These are phyloP conservation scores for Sciurus carolinensis DNA, from an alignment of 2,797 vertebrate species.

Conservation along the genomic window DNA sequence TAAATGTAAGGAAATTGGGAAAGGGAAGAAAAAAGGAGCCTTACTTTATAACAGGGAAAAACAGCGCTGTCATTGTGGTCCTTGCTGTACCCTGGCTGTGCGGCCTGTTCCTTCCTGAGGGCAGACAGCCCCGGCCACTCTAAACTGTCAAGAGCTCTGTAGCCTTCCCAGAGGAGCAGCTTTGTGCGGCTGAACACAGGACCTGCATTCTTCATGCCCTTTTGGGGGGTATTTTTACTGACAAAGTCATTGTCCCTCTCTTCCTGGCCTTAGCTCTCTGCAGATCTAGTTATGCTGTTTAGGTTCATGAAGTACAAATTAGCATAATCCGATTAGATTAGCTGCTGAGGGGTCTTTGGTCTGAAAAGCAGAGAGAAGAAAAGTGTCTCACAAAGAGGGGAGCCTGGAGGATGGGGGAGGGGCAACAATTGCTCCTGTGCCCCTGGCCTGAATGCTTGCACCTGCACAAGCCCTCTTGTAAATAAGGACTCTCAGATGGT, in stretches of 20 bases:
- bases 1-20: neutral
- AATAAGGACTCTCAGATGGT: constrained; percentile 92
- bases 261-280: constrained; percentile 84
- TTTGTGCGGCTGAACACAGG: constrained; percentile 87
- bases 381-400: constrained; percentile 95
- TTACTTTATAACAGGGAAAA: constrained; percentile 24
- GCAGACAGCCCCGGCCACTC: constrained; percentile 84
- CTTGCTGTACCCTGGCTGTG: neutral
- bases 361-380: constrained; percentile 91
- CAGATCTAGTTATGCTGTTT: constrained; percentile 92
- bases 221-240: constrained; percentile 82
- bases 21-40: neutral
- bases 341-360: constrained; percentile 85
- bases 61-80: constrained; percentile 72
- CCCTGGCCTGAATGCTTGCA: constrained; percentile 92
- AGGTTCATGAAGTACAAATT: constrained; percentile 99
- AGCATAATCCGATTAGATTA: constrained; percentile 99
- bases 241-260: constrained; percentile 84
- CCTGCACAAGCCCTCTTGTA: constrained; percentile 92
- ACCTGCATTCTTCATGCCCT: constrained; percentile 46
- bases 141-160: constrained; percentile 87
- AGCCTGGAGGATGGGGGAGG: constrained; percentile 86
- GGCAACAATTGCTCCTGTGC: constrained; percentile 85
- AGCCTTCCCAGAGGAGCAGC: constrained; percentile 86
- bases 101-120: constrained; percentile 74